Evolutionary conservation across 53 echinoderm and acorn worm genomes (phyloP).

Genomic region (Arbacia lixula): DNA sequence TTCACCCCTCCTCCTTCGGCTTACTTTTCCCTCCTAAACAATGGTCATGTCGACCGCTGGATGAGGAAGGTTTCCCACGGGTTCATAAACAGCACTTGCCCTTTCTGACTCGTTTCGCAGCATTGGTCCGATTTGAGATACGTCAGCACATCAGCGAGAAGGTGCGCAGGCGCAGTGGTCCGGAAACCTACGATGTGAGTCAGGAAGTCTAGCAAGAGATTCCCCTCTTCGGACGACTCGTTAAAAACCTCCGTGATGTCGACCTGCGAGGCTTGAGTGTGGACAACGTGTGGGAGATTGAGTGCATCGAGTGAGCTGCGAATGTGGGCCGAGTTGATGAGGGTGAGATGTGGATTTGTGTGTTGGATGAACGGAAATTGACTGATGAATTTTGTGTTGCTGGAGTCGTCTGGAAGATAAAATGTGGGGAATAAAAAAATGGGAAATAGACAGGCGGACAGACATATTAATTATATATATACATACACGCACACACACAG

Average conservation of each 20-base stretch:
- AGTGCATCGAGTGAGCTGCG: not conserved
- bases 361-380: not conserved
- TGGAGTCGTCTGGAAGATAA: not conserved
- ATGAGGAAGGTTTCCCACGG: constrained; percentile 3
- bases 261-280: not conserved
- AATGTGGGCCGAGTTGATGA: not conserved
- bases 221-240: not conserved
- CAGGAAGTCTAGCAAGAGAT: not conserved
- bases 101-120: not conserved
- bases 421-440: too few species aligned
- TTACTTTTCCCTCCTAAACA: too few species aligned
- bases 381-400: not conserved
- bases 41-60: too few species aligned
- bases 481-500: not conserved
- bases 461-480: not conserved
- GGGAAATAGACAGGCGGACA: not conserved
- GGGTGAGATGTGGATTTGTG: not conserved
- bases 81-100: constrained; percentile 1
- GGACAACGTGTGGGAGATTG: constrained; percentile 4
- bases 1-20: too few species aligned
- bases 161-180: constrained; percentile 4
- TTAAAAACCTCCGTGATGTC: constrained; percentile 7
- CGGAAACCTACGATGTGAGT: not conserved
- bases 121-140: not conserved
- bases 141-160: not conserved